Evolutionary conservation across 2,888 invertebrate species (phyloP), one percentile per base, ranked within the genome.

Genomic region (Eupithecia inturbata): DNA sequence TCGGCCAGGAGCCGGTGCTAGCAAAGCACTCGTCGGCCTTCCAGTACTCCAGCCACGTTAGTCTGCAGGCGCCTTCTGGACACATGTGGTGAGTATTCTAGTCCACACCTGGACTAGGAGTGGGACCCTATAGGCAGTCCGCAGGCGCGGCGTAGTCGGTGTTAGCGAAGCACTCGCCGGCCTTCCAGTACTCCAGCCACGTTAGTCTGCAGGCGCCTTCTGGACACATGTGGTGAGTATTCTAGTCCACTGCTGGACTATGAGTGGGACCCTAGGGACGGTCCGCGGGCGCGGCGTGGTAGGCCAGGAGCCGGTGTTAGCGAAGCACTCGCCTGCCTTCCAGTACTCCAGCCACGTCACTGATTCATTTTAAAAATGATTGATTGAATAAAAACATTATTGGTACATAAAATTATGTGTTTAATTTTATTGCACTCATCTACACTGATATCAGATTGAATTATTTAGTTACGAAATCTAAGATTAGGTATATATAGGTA

Each of bases 261-360:
- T 5, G n/a, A n/a, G 49, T 9, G n/a, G 49, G 45, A 31, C 31
- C 3, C 31, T 31, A 31, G 31, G 5, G 31, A 31, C 31, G 31
- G 31, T 31, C 31, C 31, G 31, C 31, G 31, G 31, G 0, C 95
- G 99, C 84, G 99, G 98, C 62, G 99, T 99, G 68, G 99, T 99
- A 19, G 99, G 99, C 0, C 98, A 99, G 95, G 99, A 99, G 94
- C 99, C 99, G 62, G 96, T 98, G 78, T 95, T 99, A 74, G 98
- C 98, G 66, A 96, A 97, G 76, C 95, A 96, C 77, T 95, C 97
- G 82, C 99, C 99, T 75, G 99, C 99, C 83, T 99, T 99, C 94
- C 99, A 99, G 93, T 99, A 99, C 92, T 98, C 98, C 90, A 99
- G 98, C 90, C 99, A 99, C 91, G 99, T 99, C 99, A 99, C 87